A percentile compares a stretch with the other conserved stretches of the same genome.
phyloP scores from a whole-genome alignment of 2,888 invertebrate species.

The Polietes domitor region DNA sequence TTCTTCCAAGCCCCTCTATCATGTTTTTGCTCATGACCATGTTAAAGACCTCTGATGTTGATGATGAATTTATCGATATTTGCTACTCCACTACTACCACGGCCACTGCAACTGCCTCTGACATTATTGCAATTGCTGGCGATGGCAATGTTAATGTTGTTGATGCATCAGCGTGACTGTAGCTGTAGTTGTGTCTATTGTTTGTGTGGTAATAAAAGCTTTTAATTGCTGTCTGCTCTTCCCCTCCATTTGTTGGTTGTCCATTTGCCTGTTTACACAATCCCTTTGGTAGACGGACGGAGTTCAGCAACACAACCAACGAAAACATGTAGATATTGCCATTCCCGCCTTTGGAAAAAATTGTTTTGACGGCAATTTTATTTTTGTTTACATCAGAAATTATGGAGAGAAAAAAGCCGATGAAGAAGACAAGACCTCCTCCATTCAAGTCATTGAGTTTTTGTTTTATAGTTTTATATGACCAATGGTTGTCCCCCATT shows the following conservation, averaged over 20 bases:
- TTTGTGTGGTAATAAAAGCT: neutral
- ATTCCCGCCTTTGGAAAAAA: neutral
- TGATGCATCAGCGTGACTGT: neutral
- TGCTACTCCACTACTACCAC: neutral
- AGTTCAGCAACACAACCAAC: too few species aligned
- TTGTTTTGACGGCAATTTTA: conserved; percentile 14
- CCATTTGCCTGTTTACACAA: neutral
- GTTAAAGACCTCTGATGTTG: neutral
- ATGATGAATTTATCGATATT: neutral
- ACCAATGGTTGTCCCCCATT: too few species aligned
- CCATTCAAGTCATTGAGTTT: neutral
- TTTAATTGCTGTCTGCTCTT: neutral
- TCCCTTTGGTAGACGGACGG: too few species aligned
- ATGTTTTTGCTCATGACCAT: neutral
- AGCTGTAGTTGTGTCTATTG: neutral
- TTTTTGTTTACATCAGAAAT: conserved; percentile 8
- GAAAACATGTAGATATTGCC: neutral
- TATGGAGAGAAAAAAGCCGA: neutral
- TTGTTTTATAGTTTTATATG: neutral
- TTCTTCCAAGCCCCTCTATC: too few species aligned
- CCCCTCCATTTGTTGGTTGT: neutral
- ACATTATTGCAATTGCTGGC: neutral
- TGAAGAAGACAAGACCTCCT: neutral
- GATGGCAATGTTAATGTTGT: neutral
- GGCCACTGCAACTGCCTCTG: neutral